Evolutionary conservation across 1,140 invertebrate genomes (phyloP), one percentile per base, ranked within the genome.

Genomic region (Lepidotrigona ventralis): DNA sequence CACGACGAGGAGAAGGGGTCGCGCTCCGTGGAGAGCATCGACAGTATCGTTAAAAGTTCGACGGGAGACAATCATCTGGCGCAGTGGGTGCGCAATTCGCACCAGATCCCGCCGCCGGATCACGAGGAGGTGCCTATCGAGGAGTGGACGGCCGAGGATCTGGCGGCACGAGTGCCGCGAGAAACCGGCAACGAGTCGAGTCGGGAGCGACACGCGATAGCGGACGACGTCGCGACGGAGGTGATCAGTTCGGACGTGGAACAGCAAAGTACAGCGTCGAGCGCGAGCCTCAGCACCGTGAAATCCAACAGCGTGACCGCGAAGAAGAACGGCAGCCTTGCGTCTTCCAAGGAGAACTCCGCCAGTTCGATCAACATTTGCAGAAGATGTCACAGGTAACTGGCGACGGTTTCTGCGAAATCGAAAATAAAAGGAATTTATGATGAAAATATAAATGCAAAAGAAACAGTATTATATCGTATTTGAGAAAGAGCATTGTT

Each of bases 61-160:
- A 86, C 90, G 58, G 91, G 93, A 77, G 89, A 91, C 76, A 94
- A 93, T 88, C 96, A 97, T 90, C 91, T 97, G 68, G 96, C 96
- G 64, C 96, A 96, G 87, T 97, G 97, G 97, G 97, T 97, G 85
- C 89, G 94, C 92, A 93, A 95, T 92, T 93, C 94, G 87, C 90
- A 93, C 83, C 94, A 92, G 75, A 94, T 91, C 39, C 93, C 89
- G 91, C 95, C 92, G 86, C 95, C 86, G 92, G 95, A 91, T 85
- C 88, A 92, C n/a, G 88, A 90, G 33, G 91, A 93, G 69, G 79
- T 88, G 12, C 89, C 91, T 19, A 92, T 94, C 54, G 96, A 96
- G 76, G 95, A 96, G 74, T 97, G 97, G 97, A 97, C 96, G 9
- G 91, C 91, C 8, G 94, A 94, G 23, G 93, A 94, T 81, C 84